Evolutionary conservation across 2,888 invertebrate species (phyloP), one percentile per base, ranked within the genome.

Genomic region (Apomyelois bistriatella): DNA sequence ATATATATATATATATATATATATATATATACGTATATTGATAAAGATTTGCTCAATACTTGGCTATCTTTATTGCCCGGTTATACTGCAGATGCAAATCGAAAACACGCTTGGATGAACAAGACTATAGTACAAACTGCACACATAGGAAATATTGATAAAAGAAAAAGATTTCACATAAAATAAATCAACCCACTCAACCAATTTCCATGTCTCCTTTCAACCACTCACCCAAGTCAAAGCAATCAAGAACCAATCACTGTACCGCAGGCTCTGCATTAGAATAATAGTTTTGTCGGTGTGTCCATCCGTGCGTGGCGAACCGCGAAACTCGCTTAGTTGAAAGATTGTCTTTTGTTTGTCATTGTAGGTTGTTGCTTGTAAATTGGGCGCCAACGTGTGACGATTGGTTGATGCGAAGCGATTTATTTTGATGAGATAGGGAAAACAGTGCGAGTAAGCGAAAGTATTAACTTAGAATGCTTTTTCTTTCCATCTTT

Each of bases 291-390:
- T 37, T 52, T 13, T 35, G 37, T 52, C 38, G 17, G 37, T 13
- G 15, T 28, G 53, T 40, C 5, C 41, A 40, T 32, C 60, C 66
- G 68, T 66, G 68, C 66, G 62, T 63, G 60, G 51, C 62, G 28
- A 53, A 56, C 58, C 59, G 58, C 58, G 53, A 52, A 56, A 48
- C 49, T 32, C 49, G 43, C 41, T 54, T 53, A 49, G 50, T 48
- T 48, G 42, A 47, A 53, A 30, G 50, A 16, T 38, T 41, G 41
- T 30, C 28, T 38, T n/a, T n/a, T 16, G 17, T 30, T 40, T 41
- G 16, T 28, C n/a, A n/a, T 50, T 50, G 30, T 17, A 3, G 32
- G 16, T 15, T 8, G 10, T 32, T 46, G 46, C 15, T 30, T 30
- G 12, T 13, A 22, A 10, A 32, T 35, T 30, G 46, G 46, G 30